These are phyloP conservation scores for Eugnorisma glareosa DNA, from an alignment of 2,888 invertebrate genomes.

Conservation along the genomic window DNA sequence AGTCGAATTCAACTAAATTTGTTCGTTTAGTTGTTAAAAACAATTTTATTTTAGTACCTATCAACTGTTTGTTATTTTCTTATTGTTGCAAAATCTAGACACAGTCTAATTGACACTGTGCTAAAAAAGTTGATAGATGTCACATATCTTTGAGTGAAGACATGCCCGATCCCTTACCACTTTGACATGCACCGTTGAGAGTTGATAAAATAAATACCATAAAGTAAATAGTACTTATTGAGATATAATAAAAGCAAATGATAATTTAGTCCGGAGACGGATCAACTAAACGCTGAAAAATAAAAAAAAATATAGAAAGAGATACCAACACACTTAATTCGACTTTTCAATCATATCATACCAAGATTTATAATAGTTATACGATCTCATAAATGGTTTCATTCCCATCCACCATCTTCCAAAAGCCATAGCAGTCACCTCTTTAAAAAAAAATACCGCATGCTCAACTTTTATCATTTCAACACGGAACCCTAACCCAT, in stretches of 20 bases:
- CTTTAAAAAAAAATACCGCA: neutral
- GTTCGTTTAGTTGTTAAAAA: too few relatives aligned
- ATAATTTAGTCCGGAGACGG: neutral
- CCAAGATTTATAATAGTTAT: neutral
- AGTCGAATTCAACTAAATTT: too few relatives aligned
- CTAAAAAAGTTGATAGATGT: too few relatives aligned
- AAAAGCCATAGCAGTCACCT: neutral
- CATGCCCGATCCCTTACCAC: neutral
- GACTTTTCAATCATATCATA: neutral
- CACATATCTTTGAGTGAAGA: neutral
- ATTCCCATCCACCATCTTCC: neutral
- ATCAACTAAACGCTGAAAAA: neutral
- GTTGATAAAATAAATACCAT: neutral
- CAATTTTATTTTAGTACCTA: neutral
- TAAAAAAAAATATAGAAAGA: neutral
- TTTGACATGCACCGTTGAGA: neutral
- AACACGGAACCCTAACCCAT: slow-evolving; percentile 29
- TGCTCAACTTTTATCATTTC: neutral
- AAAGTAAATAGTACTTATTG: neutral
- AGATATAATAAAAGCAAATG: neutral
- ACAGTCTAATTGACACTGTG: too few relatives aligned
- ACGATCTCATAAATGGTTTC: neutral
- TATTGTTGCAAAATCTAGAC: too few relatives aligned
- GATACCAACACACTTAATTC: neutral
- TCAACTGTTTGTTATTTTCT: neutral